These are phyloP conservation scores for Tholera decimalis DNA, from an alignment of 2,888 invertebrate species.

Conservation along the genomic window DNA sequence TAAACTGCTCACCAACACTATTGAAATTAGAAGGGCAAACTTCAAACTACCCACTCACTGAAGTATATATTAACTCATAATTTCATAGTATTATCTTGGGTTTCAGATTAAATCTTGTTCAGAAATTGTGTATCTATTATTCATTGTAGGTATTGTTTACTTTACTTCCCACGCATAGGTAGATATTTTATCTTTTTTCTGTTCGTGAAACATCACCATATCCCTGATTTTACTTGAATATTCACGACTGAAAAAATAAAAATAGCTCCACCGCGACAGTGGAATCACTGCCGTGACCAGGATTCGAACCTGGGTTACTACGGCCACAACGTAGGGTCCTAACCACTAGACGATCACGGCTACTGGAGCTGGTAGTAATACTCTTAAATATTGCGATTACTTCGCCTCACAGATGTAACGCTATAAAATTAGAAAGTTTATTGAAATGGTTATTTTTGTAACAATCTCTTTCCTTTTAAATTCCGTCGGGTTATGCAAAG, in stretches of 20 bases:
- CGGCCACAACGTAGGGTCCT: constrained; percentile 95
- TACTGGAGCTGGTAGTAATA: constrained; percentile 69
- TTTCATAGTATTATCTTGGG: neutral
- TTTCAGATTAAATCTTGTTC: neutral
- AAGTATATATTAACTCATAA: neutral
- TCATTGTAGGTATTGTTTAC: neutral
- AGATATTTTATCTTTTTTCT: neutral
- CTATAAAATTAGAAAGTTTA: constrained; percentile 40
- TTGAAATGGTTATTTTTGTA: neutral
- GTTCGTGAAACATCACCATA: no score
- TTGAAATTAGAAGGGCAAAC: neutral
- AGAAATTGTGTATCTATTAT: neutral
- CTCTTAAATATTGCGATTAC: constrained; percentile 22
- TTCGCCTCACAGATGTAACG: constrained; percentile 9
- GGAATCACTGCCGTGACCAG: constrained; percentile 91
- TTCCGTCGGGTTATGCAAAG: constrained; percentile 38
- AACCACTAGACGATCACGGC: constrained; percentile 94
- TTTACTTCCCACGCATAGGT: no score
- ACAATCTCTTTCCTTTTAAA: constrained; percentile 6
- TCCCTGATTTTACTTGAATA: no score
- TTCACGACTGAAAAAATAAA: constrained; percentile 44
- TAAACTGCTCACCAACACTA: neutral
- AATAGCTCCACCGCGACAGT: constrained; percentile 76
- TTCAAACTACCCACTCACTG: neutral
- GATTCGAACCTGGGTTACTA: constrained; percentile 95